Evolutionary conservation across 1,140 invertebrate genomes (phyloP), one percentile per base, ranked within the genome.

Genomic region (Halesus radiatus): DNA sequence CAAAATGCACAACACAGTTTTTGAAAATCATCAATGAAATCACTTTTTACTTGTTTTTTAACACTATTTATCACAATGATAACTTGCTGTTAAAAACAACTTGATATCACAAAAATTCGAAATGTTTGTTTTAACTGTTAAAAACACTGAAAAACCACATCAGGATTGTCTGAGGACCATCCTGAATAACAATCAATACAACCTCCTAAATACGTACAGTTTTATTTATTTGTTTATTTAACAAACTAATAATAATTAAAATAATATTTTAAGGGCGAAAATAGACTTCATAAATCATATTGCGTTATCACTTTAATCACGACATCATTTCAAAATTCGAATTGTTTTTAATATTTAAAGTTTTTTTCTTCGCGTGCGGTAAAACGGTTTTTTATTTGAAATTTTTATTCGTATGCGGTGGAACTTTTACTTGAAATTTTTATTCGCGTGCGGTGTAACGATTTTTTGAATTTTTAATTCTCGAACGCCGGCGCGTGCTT

Each of bases 401-500:
- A 45, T 45, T 45, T 13, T 45, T 45, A 10, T 45, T 45, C 37
- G 37, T 3, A 10, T 13, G 37, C 37, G 37, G 37, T 45, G 37
- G 37, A 45, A 45, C 37, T 45, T 45, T 13, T 45, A 13, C 1
- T 45, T 13, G 8, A 37, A 37, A 37, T 45, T 45, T 45, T 45
- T 45, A 13, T 13, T 13, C 8, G 37, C 7, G 37, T 13, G 37
- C 37, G 37, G 37, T 45, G 37, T 1, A 45, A 45, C 10, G 37
- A 45, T 45, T 45, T 45, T 45, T 45, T 45, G 8, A 45, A 45
- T 45, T 45, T 45, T 45, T 45, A n/a, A 45, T 45, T 45, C n/a
- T 66, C 62, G 62, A 50, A 50, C 70, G 70, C 37, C 66, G 37
- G 32, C 70, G 70, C 50, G 70, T 56, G 70, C 70, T 23, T 54